Base-by-base conservation (phyloP, 2,888 invertebrate species). In the Aricia artaxerxes region DNA sequence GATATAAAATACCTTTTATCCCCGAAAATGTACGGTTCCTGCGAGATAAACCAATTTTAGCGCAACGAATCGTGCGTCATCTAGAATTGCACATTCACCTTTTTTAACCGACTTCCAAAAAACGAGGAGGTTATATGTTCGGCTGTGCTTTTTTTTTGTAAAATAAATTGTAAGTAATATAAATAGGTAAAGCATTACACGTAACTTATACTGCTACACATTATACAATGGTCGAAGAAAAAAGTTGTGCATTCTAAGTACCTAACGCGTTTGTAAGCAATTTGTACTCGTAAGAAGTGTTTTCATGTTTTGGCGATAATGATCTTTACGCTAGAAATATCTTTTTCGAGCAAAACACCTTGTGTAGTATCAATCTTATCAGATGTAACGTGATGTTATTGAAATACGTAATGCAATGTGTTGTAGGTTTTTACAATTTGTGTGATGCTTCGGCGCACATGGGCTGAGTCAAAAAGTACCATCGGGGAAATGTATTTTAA, bases 271-370 rank as follows among this genome's bases (percentile, higher is more conserved):
- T 38, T 35, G 38, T 69, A n/a, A n/a, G n/a, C n/a, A n/a, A n/a
- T n/a, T n/a, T n/a, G n/a, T n/a, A n/a, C n/a, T n/a, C n/a, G n/a
- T n/a, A 38, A 69, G 69, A 64, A 64, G 31, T 64, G 64, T 64
- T 31, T 64, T 24, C 64, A 90, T 87, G 77, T 72, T 72, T 53
- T 72, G 53, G 44, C 53, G 69, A 64, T 78, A 78, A 24, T 78
- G 49, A 49, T 61, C 64, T 64, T 69, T 69, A 69, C 69, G 69
- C 35, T 69, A 69, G 35, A 69, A 69, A 69, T 69, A 69, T 38
- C 4, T 69, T 69, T 69, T 69, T 38, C 16, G 35, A 69, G 69
- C 69, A 69, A 69, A 69, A 69, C 69, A 38, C 69, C 35, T 38
- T 38, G 64, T 24, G 24, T 24, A 24, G 35, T 38, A 69, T 69